Conservation (phyloP, 2,888 invertebrate genomes). For the Stenchaetothrips biformis region DNA sequence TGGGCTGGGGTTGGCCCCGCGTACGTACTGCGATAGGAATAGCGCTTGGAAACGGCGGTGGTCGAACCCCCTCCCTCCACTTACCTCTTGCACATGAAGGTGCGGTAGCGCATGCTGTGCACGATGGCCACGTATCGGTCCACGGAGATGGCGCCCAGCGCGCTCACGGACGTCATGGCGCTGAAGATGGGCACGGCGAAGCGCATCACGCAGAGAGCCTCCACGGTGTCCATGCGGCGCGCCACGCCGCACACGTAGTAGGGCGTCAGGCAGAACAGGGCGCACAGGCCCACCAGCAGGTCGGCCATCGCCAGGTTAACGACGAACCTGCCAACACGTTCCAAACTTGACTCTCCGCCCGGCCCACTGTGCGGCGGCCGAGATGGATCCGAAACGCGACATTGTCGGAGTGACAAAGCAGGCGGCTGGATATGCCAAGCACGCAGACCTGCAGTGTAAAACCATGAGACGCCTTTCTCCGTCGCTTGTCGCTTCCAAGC, state of each 20-base stretch:
- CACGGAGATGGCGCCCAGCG: conserved; percentile 32
- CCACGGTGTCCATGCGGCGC: conserved; percentile 1
- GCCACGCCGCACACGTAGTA: conserved; percentile 33
- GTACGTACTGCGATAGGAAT: too few relatives aligned
- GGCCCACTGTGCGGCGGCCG: too few relatives aligned
- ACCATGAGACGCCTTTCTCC: too few relatives aligned
- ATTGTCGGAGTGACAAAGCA: too few relatives aligned
- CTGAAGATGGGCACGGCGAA: conserved; percentile 32
- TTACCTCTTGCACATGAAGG: conserved; percentile 34
- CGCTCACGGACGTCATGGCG: conserved; percentile 30
- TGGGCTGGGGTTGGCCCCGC: too few relatives aligned
- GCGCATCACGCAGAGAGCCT: conserved; percentile 31
- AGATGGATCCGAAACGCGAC: too few relatives aligned
- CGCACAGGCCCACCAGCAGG: conserved; percentile 32
- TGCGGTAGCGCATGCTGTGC: conserved; percentile 34
- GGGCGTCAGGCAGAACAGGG: conserved; percentile 32
- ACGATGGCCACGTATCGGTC: conserved; percentile 35
- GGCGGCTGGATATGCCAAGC: too few relatives aligned
- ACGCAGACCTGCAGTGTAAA: too few relatives aligned
- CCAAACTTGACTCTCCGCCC: too few relatives aligned
- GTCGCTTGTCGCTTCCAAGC: too few relatives aligned
- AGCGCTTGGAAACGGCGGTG: too few relatives aligned
- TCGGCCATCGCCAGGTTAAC: conserved; percentile 34
- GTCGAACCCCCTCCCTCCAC: too few relatives aligned
- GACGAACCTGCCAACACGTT: conserved; percentile 29